These are phyloP conservation scores for Drosophila infuscata DNA, from an alignment of 2,888 invertebrate species.

Conservation along the genomic window DNA sequence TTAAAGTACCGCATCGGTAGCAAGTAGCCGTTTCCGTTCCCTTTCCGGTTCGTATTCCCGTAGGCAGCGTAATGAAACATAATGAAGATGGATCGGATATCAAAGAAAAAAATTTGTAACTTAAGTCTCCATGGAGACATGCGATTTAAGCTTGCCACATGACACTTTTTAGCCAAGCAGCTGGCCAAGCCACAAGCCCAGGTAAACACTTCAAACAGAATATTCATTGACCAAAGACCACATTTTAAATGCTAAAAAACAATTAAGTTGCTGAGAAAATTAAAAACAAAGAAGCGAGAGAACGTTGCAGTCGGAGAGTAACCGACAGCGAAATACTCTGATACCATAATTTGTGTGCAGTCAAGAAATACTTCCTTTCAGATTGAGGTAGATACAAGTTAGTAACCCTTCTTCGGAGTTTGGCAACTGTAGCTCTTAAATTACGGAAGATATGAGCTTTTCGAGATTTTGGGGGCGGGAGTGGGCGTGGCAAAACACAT, in stretches of 20 bases:
- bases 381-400: no score
- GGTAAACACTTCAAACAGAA: background rate
- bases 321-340: no score
- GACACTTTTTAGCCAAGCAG: background rate
- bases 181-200: constrained; percentile 23
- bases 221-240: constrained; percentile 1
- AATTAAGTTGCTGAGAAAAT: background rate
- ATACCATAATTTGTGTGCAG: no score
- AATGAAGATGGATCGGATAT: constrained; percentile 76
- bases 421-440: no score
- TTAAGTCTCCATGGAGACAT: constrained; percentile 8
- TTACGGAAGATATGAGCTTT: no score
- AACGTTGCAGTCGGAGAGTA: background rate
- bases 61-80: constrained; percentile 60
- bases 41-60: constrained; percentile 5
- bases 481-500: no score
- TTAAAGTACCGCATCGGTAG: constrained; percentile 48
- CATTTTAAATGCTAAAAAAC: background rate
- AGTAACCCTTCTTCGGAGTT: no score
- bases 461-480: no score
- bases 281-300: background rate
- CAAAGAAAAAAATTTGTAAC: constrained; percentile 37
- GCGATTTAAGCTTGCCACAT: constrained; percentile 10
- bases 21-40: constrained; percentile 10
- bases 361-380: no score